Evolutionary conservation across 2,888 invertebrate genomes (phyloP), one percentile per base, ranked within the genome.

Genomic region (Steinernema carpocapsae): DNA sequence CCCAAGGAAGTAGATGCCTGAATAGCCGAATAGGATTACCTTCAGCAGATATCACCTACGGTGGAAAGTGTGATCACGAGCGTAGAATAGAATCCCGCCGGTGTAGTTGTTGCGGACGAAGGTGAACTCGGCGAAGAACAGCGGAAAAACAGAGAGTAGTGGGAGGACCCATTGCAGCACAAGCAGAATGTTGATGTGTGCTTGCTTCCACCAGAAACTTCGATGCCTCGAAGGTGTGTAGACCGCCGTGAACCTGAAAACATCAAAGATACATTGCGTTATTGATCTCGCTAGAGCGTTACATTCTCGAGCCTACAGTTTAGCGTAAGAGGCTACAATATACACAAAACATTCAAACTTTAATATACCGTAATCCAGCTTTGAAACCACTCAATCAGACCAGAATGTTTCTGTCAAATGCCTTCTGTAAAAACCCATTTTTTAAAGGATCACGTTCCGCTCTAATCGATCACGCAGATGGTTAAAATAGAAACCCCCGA

Each of bases 161-260:
- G 82, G 82, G 0, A 80, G 75, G 6, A 77, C 76, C 82, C 82
- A 82, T 75, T 81, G 81, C 42, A 82, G 74, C 24, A 79, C 48
- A 12, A 80, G 75, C 1, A 80, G 74, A 6, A 76, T 72, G 32
- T 72, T 76, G 12, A 80, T 70, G 70, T 74, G 74, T 42, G 72
- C 77, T 0, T 77, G 72, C 12, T 76, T 79, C 82, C 82, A 83
- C 81, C 82, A 83, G 32, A 76, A 75, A 45, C 81, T 78, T 32
- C 79, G 79, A 72, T 82, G 82, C 70, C 77, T 75, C n/a, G 80
- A 78, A 6, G 82, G 82, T 52, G 75, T 80, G 71, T 79, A 78
- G n/a, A 81, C 81, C 7, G 82, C 82, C 0, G 82, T 82, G 71
- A 82, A 82, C 71, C 79, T 77, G 56, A n/a, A 75, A 75, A 19